Evolutionary conservation across 1,140 invertebrate species (phyloP), one percentile per base, ranked within the genome.

Genomic region (Philaenus spumarius): DNA sequence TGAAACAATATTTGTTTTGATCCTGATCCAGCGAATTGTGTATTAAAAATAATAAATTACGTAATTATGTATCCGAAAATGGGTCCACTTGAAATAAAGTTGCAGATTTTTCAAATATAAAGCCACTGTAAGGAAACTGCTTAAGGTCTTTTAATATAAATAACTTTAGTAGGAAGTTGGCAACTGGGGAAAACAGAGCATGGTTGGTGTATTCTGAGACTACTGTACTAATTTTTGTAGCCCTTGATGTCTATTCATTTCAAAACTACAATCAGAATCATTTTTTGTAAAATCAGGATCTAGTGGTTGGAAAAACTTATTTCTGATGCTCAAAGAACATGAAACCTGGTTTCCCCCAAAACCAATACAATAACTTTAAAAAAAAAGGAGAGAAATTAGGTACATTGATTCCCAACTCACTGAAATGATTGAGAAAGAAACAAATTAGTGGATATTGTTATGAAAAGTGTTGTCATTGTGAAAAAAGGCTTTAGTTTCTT

Each of bases 1-100:
- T 23, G 22, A 48, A 51, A n/a, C 48, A 51, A 35, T 51, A n/a
- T n/a, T 51, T 26, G 26, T 34, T 51, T 34, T 51, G 48, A 51
- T 51, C 48, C 48, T 34, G 26, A 51, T 51, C 15, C 48, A 34
- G 48, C 48, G 20, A 51, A 51, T 34, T 51, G 48, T 24, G 23
- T 51, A n/a, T n/a, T 51, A 34, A 35, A 51, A 51, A 51, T 34
- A 51, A 34, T 51, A 34, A 51, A 35, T 19, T 34, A 22, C 48
- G 48, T 51, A 34, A 51, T 51, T 51, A 51, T n/a, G 48, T 51
- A 22, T 51, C 48, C 20, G 9, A 34, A 51, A 9, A 51, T 34
- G 48, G 48, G 48, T 11, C 37, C 14, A 34, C 37, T 51, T n/a
- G 37, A 51, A 51, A 34, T 51, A 51, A 51, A 51, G 26, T 35